Evolutionary conservation across 2,888 invertebrate species (phyloP).

Genomic region (Eupelmus urozonus): DNA sequence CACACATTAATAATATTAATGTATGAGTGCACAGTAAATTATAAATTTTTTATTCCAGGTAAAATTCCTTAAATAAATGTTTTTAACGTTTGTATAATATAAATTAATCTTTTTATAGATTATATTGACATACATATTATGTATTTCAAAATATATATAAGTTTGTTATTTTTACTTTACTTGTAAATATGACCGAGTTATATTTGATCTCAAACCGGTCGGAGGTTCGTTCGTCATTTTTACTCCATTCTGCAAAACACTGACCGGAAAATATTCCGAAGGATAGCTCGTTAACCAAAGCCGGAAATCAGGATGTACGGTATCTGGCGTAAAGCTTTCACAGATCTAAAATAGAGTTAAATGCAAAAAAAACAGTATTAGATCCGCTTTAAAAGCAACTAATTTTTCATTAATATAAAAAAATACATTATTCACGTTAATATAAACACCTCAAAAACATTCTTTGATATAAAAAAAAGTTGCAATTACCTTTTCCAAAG

Average conservation of each 20-base stretch:
- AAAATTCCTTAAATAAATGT: background rate
- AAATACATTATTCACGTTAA: background rate
- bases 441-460: conserved; percentile 1
- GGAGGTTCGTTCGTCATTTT: conserved; percentile 99
- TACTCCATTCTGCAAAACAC: conserved; percentile 94
- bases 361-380: too few relatives aligned
- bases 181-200: conserved; percentile 87
- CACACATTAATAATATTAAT: too few relatives aligned
- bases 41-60: background rate
- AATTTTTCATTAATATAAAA: background rate
- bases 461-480: too few relatives aligned
- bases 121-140: too few relatives aligned
- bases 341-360: conserved; percentile 82
- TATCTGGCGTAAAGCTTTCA: conserved; percentile 88
- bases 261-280: conserved; percentile 93
- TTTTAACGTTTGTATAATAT: too few relatives aligned
- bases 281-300: conserved; percentile 97
- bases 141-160: too few relatives aligned
- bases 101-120: too few relatives aligned
- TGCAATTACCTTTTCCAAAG: conserved; percentile 86
- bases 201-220: conserved; percentile 91
- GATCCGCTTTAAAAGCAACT: background rate
- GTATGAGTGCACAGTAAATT: too few relatives aligned
- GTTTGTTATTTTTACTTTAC: too few relatives aligned
- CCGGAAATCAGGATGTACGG: conserved; percentile 93